phyloP scores from a whole-genome alignment of 2,888 invertebrate genomes.

The Thysanoteuthis rhombus region DNA sequence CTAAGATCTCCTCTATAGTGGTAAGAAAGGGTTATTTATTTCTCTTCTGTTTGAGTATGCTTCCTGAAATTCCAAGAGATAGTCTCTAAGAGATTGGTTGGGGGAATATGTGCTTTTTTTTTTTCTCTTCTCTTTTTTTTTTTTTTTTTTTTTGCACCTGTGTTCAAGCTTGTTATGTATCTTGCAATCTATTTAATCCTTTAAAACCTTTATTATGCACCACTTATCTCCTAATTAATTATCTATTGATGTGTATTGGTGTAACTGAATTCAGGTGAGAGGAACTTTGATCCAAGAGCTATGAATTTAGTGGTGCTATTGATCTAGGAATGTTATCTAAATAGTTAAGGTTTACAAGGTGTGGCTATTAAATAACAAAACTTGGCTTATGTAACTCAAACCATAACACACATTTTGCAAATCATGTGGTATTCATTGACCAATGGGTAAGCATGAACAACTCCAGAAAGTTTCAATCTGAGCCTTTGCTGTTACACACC shows the following conservation, averaged over 20 bases:
- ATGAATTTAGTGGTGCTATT: background rate
- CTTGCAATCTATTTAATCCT: background rate
- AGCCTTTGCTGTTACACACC: too few species aligned
- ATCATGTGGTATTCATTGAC: too few species aligned
- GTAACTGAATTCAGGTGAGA: background rate
- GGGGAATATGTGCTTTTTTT: too few species aligned
- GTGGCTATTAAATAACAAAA: too few species aligned
- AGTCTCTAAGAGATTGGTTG: too few species aligned
- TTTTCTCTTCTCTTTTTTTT: background rate
- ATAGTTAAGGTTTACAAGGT: too few species aligned
- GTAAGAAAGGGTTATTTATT: background rate
- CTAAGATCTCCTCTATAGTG: background rate
- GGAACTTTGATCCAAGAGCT: background rate
- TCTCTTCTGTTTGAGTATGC: background rate
- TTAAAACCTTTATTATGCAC: background rate
- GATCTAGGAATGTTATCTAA: too few species aligned
- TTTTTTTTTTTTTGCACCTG: background rate
- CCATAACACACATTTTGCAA: too few species aligned
- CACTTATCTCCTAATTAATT: background rate
- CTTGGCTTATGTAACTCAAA: too few species aligned
- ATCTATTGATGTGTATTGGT: background rate
- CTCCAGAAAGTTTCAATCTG: too few species aligned
- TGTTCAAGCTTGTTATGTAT: background rate
- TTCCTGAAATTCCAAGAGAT: background rate
- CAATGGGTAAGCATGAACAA: too few species aligned